Conservation (phyloP, 2,797 vertebrate genomes). For the Nyctalus aviator region DNA sequence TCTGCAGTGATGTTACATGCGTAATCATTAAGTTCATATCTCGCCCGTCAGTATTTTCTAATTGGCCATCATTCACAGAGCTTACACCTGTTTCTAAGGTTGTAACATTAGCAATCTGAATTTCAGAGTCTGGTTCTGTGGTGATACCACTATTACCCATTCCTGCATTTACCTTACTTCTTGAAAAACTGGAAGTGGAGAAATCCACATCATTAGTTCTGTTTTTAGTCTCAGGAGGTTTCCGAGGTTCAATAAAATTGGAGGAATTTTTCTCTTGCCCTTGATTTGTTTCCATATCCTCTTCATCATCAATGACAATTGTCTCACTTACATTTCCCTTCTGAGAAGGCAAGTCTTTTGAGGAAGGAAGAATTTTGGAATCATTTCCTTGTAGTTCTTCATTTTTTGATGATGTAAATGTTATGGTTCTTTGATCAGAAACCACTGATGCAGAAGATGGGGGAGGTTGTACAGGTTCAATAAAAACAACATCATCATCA, state of each 20-base stretch:
- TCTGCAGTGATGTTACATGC: constrained; percentile 97
- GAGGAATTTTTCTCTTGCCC: constrained; percentile 89
- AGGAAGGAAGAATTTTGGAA: constrained; percentile 86
- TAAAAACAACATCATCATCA: constrained; percentile 97
- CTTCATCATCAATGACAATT: constrained; percentile 99
- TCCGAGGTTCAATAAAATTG: constrained; percentile 87
- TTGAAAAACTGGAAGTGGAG: constrained; percentile 89
- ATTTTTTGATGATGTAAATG: constrained; percentile 88
- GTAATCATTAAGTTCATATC: constrained; percentile 99
- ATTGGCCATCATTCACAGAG: constrained; percentile 86
- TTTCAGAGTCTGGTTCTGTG: constrained; percentile 98
- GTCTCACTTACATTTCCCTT: constrained; percentile 93
- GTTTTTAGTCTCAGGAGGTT: constrained; percentile 88
- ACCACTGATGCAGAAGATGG: constrained; percentile 87
- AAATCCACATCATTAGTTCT: constrained; percentile 89
- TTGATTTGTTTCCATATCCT: constrained; percentile 93
- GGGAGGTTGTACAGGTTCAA: constrained; percentile 91
- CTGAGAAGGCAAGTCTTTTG: constrained; percentile 88
- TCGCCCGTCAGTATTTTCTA: constrained; percentile 88
- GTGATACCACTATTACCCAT: constrained; percentile 92
- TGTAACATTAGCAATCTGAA: constrained; percentile 98
- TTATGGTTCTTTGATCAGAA: constrained; percentile 84
- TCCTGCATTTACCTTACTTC: constrained; percentile 91
- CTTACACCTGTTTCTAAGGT: constrained; percentile 92
- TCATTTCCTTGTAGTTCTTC: constrained; percentile 88